A percentile compares a stretch with the other conserved stretches of the same genome.
phyloP scores from a whole-genome alignment of 2,797 vertebrate species.

The Scleropages formosus region DNA sequence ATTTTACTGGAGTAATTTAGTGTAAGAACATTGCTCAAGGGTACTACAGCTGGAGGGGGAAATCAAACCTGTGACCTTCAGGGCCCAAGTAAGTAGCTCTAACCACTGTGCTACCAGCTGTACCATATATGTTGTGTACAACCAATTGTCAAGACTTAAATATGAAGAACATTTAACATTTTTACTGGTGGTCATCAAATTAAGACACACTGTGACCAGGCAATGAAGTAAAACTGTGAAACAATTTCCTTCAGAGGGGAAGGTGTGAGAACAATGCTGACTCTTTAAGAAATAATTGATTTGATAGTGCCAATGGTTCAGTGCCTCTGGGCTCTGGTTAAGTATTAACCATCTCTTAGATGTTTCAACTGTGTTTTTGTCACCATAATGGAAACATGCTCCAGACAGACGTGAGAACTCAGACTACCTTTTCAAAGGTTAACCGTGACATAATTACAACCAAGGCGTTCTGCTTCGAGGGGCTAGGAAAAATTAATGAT shows the following conservation, averaged over 20 bases:
- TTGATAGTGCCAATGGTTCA: slow-evolving; percentile 8
- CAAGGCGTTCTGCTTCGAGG: too few relatives aligned
- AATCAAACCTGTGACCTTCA: too few relatives aligned
- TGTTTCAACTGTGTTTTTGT: slow-evolving; percentile 25
- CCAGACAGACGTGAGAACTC: not conserved
- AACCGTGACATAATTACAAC: not conserved
- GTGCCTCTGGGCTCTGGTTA: slow-evolving; percentile 27
- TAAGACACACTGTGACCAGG: too few relatives aligned
- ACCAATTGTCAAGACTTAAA: not conserved
- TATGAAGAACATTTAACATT: not conserved
- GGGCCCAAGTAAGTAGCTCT: too few relatives aligned
- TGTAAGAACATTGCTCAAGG: too few relatives aligned
- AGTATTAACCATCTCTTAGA: slow-evolving; percentile 29
- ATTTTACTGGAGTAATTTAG: too few relatives aligned
- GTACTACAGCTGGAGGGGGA: too few relatives aligned
- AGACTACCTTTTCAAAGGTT: not conserved
- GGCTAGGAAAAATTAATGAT: too few relatives aligned
- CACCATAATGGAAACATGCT: slow-evolving; percentile 1
- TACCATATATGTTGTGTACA: not conserved
- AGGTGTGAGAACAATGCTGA: not conserved
- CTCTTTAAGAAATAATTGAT: slow-evolving; percentile 25
- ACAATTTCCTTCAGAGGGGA: too few relatives aligned
- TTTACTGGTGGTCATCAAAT: too few relatives aligned
- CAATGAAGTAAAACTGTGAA: not conserved
- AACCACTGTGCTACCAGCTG: too few relatives aligned